Percentiles rank a stretch among this genome's conserved stretches.
These are phyloP conservation scores for Anser brachyrhynchus DNA, from an alignment of 2,113 vertebrate species.

Conservation along the genomic window DNA sequence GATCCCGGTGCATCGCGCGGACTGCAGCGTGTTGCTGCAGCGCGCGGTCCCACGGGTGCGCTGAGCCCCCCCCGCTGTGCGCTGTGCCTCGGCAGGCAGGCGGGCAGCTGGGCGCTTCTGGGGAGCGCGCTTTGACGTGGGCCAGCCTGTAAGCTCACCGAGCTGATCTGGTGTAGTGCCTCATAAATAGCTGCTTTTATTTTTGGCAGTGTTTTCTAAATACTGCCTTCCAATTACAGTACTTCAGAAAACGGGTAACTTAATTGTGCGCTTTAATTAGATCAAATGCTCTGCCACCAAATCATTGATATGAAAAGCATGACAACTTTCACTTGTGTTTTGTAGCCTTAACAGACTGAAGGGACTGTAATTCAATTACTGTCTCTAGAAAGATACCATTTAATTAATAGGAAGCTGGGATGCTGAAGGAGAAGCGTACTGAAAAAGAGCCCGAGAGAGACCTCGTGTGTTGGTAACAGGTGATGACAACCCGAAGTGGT, in stretches of 20 bases:
- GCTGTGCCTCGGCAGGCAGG: too few relatives aligned
- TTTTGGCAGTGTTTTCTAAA: slow-evolving; percentile 20
- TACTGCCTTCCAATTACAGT: not conserved
- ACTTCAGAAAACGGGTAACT: not conserved
- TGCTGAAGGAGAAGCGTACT: not conserved
- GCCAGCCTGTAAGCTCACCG: not conserved
- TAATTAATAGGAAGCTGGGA: not conserved
- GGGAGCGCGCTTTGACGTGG: not conserved
- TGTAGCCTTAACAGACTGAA: not conserved
- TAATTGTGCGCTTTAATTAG: slow-evolving; percentile 48
- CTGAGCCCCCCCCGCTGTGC: too few relatives aligned
- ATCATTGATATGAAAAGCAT: not conserved
- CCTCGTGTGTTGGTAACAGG: slow-evolving; percentile 57
- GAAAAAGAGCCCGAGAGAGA: slow-evolving; percentile 67
- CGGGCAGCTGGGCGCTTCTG: not conserved
- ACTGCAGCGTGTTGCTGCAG: not conserved
- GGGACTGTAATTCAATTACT: not conserved
- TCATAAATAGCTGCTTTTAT: not conserved
- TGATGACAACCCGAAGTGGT: slow-evolving; percentile 23
- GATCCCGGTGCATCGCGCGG: not conserved
- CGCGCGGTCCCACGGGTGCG: accelerated
- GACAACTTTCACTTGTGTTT: not conserved
- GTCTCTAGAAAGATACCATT: not conserved
- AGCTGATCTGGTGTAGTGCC: not conserved
- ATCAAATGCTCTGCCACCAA: not conserved